Evolutionary conservation across 2,888 invertebrate species (phyloP).

Genomic region (Nephrotoma guestfalica): DNA sequence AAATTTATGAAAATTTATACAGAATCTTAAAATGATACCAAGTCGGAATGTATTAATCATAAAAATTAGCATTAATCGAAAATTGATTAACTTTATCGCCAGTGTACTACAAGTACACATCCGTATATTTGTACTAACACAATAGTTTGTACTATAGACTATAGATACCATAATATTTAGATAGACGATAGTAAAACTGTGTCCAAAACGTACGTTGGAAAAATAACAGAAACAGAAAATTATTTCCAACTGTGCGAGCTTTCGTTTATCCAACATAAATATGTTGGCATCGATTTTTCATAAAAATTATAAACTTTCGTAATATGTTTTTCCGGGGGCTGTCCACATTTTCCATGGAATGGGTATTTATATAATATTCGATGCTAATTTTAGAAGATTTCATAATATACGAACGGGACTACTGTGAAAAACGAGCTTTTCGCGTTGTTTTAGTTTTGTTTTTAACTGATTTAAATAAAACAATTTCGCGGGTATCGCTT

Average conservation of each 20-base stretch:
- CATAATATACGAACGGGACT: neutral
- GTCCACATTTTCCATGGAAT: neutral
- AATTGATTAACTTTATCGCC: neutral
- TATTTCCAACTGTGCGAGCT: neutral
- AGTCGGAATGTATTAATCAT: neutral
- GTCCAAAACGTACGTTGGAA: neutral
- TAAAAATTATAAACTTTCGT: neutral
- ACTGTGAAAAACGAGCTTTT: too few relatives aligned
- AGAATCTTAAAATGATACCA: neutral
- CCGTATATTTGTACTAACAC: neutral
- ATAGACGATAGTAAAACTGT: too few relatives aligned
- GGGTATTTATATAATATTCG: neutral
- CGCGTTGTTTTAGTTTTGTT: neutral
- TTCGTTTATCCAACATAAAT: neutral
- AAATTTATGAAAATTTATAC: neutral
- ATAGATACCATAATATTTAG: neutral
- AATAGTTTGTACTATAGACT: neutral
- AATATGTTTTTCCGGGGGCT: neutral
- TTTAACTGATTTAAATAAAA: neutral
- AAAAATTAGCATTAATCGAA: neutral
- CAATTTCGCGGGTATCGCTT: neutral
- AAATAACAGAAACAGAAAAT: neutral
- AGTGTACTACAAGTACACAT: too few relatives aligned
- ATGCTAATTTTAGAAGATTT: neutral
- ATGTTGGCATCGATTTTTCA: neutral